phyloP scores from a whole-genome alignment of 2,888 invertebrate species.

The Polyommatus icarus region DNA sequence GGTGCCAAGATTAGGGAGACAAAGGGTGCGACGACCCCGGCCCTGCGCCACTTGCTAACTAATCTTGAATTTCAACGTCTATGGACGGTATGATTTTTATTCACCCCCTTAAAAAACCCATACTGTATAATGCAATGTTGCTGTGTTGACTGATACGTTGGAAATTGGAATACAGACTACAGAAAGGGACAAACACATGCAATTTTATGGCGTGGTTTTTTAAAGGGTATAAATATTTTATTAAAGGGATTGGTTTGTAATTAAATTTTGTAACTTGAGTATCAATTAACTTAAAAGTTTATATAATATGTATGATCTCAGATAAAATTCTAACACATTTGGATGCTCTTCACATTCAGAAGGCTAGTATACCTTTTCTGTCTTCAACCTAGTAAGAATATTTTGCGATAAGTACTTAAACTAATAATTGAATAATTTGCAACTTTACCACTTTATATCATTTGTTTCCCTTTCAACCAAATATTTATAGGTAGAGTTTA shows the following conservation, averaged over 20 bases:
- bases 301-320: too few relatives aligned
- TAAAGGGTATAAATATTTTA: neutral
- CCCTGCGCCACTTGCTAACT: slow-evolving; percentile 47
- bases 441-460: neutral
- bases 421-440: neutral
- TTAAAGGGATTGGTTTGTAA: neutral
- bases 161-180: too few relatives aligned
- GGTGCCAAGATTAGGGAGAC: slow-evolving; percentile 68
- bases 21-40: slow-evolving; percentile 74
- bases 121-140: too few relatives aligned
- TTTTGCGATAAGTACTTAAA: neutral
- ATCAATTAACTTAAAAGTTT: neutral
- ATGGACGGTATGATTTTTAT: slow-evolving; percentile 3
- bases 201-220: too few relatives aligned
- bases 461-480: neutral
- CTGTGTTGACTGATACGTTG: neutral
- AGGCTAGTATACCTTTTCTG: neutral
- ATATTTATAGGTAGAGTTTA: slow-evolving; percentile 11
- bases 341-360: neutral
- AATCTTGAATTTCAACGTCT: slow-evolving; percentile 10
- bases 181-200: too few relatives aligned
- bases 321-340: too few relatives aligned
- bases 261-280: neutral
- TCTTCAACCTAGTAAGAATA: neutral
- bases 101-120: neutral